Base-by-base conservation (phyloP, 2,888 invertebrate species). In the Allygus modestus region DNA sequence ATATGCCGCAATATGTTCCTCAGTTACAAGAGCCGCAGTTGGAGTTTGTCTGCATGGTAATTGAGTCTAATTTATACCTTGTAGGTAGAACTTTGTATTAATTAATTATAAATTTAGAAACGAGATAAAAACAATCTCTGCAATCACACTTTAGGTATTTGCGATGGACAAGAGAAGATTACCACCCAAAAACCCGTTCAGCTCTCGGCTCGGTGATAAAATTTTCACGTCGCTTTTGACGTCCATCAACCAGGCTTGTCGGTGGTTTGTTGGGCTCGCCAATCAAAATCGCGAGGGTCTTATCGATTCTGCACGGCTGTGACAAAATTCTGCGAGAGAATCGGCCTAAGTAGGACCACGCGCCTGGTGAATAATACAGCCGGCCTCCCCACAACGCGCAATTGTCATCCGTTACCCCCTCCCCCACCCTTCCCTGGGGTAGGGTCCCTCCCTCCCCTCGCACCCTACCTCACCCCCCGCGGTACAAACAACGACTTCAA, bases 341-440 rank as follows among this genome's bases (percentile, higher is more conserved):
- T 46, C 46, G 51, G 79, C 58, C 79, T 79, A 79, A 79, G 79
- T 79, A 79, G 79, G 79, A n/a, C 79, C 79, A 26, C 43, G 77
- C 33, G 58, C 28, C 11, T 33, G 54, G 17, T 79, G 79, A 79
- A 79, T 79, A 79, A 79, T 79, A 79, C 54, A 79, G 51, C 20
- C 58, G 23, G 23, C 65, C 71, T 46, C 71, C 82, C 82, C 82
- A 51, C 69, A 82, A 46, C 69, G 82, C 33, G 51, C 82, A 82
- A 82, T 82, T 82, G 82, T 82, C 82, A 82, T 82, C 82, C 43
- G 82, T 82, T 71, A 82, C 51, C 82, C 69, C 28, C 71, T 41
- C 82, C 65, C 23, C 33, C 23, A 28, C 33, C 81, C 58, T 20
- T 11, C 41, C 23, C 37, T 37, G 17, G n/a, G n/a, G n/a, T 1